Percentiles rank a stretch among this genome's conserved stretches.
phyloP scores from a whole-genome alignment of 2,888 invertebrate genomes.

The Prostheceraeus crozeri region DNA sequence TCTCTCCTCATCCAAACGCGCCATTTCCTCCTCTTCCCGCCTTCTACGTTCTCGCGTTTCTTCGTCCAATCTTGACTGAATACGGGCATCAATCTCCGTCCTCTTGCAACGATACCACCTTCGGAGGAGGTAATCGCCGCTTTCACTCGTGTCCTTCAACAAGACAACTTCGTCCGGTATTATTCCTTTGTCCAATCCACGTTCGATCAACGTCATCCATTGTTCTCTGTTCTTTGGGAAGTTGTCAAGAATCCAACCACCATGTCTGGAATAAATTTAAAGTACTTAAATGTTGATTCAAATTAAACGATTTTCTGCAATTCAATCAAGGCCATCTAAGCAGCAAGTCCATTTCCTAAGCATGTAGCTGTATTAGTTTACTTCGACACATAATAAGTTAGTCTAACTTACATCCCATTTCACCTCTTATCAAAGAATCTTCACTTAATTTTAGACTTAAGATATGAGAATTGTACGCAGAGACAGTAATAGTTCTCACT shows the following conservation, averaged over 20 bases:
- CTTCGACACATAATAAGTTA: too few relatives aligned
- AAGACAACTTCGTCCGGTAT: conserved; percentile 53
- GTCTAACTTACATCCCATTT: too few relatives aligned
- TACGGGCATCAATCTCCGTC: conserved; percentile 46
- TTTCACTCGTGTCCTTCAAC: conserved; percentile 49
- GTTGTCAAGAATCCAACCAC: conserved; percentile 56
- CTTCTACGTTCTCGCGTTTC: conserved; percentile 45
- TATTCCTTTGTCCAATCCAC: conserved; percentile 49
- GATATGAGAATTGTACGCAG: too few relatives aligned
- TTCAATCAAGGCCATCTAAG: too few relatives aligned
- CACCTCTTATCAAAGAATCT: too few relatives aligned
- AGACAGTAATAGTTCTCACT: too few relatives aligned
- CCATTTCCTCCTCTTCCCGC: conserved; percentile 28
- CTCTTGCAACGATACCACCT: conserved; percentile 49
- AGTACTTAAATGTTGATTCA: too few relatives aligned
- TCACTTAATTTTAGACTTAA: too few relatives aligned
- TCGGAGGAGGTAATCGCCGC: conserved; percentile 46
- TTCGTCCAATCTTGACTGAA: conserved; percentile 44
- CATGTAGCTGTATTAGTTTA: too few relatives aligned
- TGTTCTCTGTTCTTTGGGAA: conserved; percentile 54
- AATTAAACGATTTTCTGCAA: too few relatives aligned
- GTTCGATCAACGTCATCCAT: conserved; percentile 53
- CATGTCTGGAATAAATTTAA: conserved; percentile 46
- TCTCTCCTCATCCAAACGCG: conserved; percentile 42
- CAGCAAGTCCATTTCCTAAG: too few relatives aligned